Evolutionary conservation across 2,888 invertebrate species (phyloP).

Genomic region (Lymantria dispar): DNA sequence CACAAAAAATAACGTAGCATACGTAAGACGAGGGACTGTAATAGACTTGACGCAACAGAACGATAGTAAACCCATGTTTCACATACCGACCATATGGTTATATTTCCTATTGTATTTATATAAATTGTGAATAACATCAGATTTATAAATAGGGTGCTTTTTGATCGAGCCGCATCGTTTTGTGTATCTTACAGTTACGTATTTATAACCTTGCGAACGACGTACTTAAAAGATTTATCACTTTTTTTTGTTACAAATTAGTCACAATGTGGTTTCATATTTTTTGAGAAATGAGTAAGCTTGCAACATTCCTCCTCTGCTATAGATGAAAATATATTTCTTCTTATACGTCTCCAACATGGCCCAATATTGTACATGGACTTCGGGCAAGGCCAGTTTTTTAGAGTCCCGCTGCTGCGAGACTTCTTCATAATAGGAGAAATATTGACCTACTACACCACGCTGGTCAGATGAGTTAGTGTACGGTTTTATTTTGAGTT

Average conservation of each 20-base stretch:
- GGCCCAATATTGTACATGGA: too few relatives aligned
- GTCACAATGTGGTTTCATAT: slow-evolving; percentile 19
- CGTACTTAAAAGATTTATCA: slow-evolving; percentile 46
- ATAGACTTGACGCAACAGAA: slow-evolving; percentile 65
- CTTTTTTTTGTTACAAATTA: slow-evolving; percentile 22
- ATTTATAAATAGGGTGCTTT: slow-evolving; percentile 51
- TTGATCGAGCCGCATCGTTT: slow-evolving; percentile 49
- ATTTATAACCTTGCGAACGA: slow-evolving; percentile 17
- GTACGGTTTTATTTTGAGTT: neutral
- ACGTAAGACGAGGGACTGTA: slow-evolving; percentile 68
- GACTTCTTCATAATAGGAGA: too few relatives aligned
- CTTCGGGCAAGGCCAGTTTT: too few relatives aligned
- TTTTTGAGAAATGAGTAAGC: slow-evolving; percentile 21
- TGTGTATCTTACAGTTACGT: slow-evolving; percentile 37
- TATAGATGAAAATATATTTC: too few relatives aligned
- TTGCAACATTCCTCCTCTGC: slow-evolving; percentile 1
- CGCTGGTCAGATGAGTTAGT: too few relatives aligned
- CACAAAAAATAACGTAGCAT: slow-evolving; percentile 71
- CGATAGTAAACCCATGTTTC: slow-evolving; percentile 60
- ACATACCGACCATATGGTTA: slow-evolving; percentile 66
- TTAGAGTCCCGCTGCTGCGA: too few relatives aligned
- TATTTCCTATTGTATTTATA: slow-evolving; percentile 64
- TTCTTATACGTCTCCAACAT: too few relatives aligned
- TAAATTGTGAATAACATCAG: slow-evolving; percentile 69
- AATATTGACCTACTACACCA: too few relatives aligned